These are phyloP conservation scores for Anas acuta DNA, from an alignment of 2,797 vertebrate species.

Conservation along the genomic window DNA sequence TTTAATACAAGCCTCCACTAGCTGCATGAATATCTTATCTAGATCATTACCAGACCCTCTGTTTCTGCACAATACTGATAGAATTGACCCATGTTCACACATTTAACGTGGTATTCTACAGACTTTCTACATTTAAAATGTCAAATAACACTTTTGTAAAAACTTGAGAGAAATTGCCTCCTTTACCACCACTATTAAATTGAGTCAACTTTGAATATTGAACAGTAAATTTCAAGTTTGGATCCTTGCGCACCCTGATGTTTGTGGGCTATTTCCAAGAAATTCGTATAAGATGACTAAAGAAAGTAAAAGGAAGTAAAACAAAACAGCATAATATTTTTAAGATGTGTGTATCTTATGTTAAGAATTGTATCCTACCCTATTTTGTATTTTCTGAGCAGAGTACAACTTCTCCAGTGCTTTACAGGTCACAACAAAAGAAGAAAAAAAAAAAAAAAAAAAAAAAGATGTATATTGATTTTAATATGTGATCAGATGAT, in stretches of 20 bases:
- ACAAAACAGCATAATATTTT: background rate
- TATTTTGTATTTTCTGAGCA: background rate
- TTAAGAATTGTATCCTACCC: background rate
- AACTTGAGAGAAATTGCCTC: background rate
- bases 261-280: constrained; percentile 11
- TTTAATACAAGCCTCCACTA: background rate
- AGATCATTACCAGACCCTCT: background rate
- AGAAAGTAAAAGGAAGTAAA: background rate
- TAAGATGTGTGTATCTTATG: background rate
- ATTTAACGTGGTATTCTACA: background rate
- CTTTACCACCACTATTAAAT: background rate
- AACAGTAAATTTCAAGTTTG: constrained; percentile 12
- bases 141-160: background rate
- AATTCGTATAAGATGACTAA: constrained; percentile 6
- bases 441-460: background rate
- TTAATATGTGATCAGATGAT: background rate
- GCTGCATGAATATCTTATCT: background rate
- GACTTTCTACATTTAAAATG: background rate
- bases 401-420: background rate
- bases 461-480: background rate
- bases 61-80: background rate
- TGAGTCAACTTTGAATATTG: background rate
- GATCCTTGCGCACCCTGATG: background rate
- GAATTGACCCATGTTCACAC: background rate
- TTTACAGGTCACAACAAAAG: too few species aligned